These are phyloP conservation scores for Melinaea menophilus DNA, from an alignment of 2,888 invertebrate genomes.

Conservation along the genomic window DNA sequence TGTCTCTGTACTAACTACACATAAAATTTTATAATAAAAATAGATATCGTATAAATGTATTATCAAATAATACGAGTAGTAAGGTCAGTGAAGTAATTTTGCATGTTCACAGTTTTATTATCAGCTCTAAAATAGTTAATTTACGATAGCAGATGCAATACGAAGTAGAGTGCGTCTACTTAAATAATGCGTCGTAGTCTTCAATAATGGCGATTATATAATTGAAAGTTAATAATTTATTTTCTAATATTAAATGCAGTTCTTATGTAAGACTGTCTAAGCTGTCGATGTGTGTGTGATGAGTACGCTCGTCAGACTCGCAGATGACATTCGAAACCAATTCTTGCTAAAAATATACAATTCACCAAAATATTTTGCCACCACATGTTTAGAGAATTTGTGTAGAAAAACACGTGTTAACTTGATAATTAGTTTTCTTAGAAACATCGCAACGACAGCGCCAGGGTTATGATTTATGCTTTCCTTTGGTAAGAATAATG, in stretches of 20 bases:
- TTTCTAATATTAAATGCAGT: too few species aligned
- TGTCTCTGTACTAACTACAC: too few species aligned
- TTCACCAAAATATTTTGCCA: conserved; percentile 17
- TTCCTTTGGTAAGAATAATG: conserved; percentile 47
- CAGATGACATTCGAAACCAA: neutral
- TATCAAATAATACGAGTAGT: neutral
- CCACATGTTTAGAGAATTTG: conserved; percentile 35
- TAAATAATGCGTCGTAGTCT: too few species aligned
- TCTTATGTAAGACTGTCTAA: too few species aligned
- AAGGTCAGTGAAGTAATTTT: neutral
- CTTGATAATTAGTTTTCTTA: conserved; percentile 68
- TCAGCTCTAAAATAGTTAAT: neutral
- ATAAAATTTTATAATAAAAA: neutral
- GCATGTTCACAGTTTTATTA: neutral
- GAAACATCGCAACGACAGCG: conserved; percentile 48
- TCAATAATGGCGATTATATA: too few species aligned
- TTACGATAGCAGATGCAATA: conserved; percentile 3
- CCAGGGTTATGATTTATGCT: conserved; percentile 54
- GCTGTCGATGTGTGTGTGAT: neutral
- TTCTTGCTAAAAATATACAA: neutral
- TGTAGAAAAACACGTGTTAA: conserved; percentile 67
- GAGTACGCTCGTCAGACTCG: neutral
- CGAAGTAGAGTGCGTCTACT: neutral
- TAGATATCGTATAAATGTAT: neutral
- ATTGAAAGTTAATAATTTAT: too few species aligned